Percentiles rank a stretch among this genome's conserved stretches.
phyloP scores from a whole-genome alignment of 2,888 invertebrate species.

The Conomelus anceps region DNA sequence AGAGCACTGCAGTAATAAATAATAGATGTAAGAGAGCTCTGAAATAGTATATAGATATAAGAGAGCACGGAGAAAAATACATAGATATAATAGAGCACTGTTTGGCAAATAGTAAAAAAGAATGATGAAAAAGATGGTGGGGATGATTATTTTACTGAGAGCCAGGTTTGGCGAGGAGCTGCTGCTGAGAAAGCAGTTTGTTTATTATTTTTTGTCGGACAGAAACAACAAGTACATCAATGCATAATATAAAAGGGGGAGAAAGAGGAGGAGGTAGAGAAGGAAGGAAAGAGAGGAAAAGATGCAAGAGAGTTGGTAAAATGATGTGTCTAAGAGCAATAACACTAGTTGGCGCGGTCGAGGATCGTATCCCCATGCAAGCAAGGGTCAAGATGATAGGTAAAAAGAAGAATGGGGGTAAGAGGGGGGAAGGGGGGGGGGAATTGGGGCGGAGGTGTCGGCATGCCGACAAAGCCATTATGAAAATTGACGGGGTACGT shows the following conservation, averaged over 20 bases:
- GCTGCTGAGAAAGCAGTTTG: neutral
- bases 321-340: neutral
- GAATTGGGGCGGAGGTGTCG: neutral
- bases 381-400: neutral
- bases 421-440: neutral
- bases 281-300: too few relatives aligned
- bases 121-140: neutral
- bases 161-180: neutral
- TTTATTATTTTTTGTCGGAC: neutral
- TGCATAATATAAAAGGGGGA: neutral
- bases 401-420: neutral
- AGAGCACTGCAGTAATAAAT: neutral
- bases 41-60: neutral
- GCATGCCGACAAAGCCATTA: neutral
- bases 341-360: neutral
- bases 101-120: neutral
- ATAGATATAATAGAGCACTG: neutral
- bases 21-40: neutral
- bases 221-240: neutral
- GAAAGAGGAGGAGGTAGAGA: neutral
- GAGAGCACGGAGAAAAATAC: neutral
- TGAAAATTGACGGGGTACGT: neutral
- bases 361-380: neutral
- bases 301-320: too few relatives aligned
- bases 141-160: neutral